phyloP scores from a whole-genome alignment of 2,113 vertebrate genomes.

The Myotis davidii region DNA sequence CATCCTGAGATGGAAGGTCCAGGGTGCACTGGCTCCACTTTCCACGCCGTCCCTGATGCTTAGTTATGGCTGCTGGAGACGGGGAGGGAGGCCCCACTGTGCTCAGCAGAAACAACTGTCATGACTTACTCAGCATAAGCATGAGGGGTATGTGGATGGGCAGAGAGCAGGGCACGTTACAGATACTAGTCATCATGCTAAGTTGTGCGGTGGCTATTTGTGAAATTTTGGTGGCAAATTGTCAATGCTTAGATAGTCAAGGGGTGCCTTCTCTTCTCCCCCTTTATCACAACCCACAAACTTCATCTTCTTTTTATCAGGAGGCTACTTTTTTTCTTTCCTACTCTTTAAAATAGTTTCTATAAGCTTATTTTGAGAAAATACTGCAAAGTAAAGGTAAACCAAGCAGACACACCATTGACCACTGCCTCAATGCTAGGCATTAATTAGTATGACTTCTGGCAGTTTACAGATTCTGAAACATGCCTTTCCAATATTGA shows the following conservation, averaged over 20 bases:
- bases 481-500: background rate
- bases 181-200: background rate
- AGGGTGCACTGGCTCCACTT: background rate
- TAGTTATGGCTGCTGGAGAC: rapidly evolving
- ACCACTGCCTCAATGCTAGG: background rate
- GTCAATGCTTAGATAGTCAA: background rate
- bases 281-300: background rate
- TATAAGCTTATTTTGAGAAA: slow-evolving; percentile 37
- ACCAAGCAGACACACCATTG: background rate
- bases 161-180: background rate
- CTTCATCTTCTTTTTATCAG: background rate
- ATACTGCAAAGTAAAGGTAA: background rate
- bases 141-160: rapidly evolving
- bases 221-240: background rate
- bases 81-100: background rate
- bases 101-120: background rate
- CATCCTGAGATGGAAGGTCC: background rate
- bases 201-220: background rate
- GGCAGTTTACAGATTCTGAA: background rate
- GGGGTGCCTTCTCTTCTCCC: background rate
- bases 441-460: background rate
- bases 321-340: background rate
- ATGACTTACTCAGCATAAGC: background rate
- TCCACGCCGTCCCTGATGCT: background rate
- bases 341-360: slow-evolving; percentile 5